Evolutionary conservation across 2,797 vertebrate species (phyloP).

Genomic region (Chrosomus eos): DNA sequence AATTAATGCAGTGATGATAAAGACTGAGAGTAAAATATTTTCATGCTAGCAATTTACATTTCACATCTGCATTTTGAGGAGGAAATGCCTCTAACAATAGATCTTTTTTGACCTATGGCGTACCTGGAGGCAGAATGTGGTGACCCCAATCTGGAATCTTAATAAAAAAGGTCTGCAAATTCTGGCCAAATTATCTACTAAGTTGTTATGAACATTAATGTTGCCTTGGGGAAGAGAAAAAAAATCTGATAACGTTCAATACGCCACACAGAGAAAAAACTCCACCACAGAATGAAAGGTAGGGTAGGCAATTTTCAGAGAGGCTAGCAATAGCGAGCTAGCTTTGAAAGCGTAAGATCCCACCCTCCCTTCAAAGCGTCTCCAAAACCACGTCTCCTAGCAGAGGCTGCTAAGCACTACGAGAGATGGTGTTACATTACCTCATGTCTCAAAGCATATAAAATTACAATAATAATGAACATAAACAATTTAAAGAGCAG

Average conservation of each 20-base stretch:
- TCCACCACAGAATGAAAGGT: not conserved
- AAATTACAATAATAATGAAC: no score
- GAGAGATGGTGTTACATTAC: no score
- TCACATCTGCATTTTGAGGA: conserved; percentile 60
- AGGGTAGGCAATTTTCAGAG: no score
- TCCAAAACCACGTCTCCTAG: no score
- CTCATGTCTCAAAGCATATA: no score
- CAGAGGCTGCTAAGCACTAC: no score
- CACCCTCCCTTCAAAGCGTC: no score
- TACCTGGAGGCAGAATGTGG: conserved; percentile 60
- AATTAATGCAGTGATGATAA: conserved; percentile 63
- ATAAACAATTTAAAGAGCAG: no score
- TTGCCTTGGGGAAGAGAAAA: conserved; percentile 64
- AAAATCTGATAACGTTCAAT: conserved; percentile 50
- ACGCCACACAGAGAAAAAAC: conserved; percentile 60
- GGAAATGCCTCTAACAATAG: conserved; percentile 55
- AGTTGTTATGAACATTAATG: conserved; percentile 74
- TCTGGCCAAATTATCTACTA: conserved; percentile 64
- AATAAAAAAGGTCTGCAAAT: conserved; percentile 72
- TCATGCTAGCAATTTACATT: conserved; percentile 69
- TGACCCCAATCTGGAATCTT: conserved; percentile 76
- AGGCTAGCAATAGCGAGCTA: no score
- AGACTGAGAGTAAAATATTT: conserved; percentile 65
- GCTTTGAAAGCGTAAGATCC: no score
- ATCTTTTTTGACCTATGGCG: conserved; percentile 48